phyloP scores from a whole-genome alignment of 1,140 invertebrate genomes.

The Campoletis sonorensis region DNA sequence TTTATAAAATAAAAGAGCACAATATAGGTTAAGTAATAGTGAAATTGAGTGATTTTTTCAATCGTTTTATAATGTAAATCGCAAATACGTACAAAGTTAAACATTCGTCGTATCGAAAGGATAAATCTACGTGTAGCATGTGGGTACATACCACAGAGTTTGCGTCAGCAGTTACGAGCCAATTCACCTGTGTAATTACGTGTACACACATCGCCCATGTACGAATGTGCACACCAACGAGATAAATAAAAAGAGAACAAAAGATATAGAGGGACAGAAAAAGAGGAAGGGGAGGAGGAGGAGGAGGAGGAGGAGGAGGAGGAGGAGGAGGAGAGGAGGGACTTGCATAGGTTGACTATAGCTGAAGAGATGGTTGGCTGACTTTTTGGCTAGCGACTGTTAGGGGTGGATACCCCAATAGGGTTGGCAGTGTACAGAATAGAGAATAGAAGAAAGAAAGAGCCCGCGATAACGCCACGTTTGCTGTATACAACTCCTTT shows the following conservation, averaged over 20 bases:
- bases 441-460: conserved; percentile 35
- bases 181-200: conserved; percentile 22
- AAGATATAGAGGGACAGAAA: too few species aligned
- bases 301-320: background rate
- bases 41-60: background rate
- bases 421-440: conserved; percentile 11
- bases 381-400: conserved; percentile 16
- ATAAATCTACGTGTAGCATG: background rate
- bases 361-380: conserved; percentile 25
- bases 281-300: too few species aligned
- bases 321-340: background rate
- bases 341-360: conserved; percentile 12
- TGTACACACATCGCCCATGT: conserved; percentile 13
- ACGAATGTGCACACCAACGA: background rate
- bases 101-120: background rate
- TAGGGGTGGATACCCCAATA: conserved; percentile 7
- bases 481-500: conserved; percentile 19
- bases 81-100: too few species aligned
- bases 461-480: conserved; percentile 36
- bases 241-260: background rate
- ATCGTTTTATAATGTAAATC: too few species aligned
- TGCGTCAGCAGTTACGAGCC: background rate
- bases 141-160: background rate
- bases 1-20: too few species aligned
- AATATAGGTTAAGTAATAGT: too few species aligned